Conservation (phyloP, 2,888 invertebrate species). For the Tillus elongatus region DNA sequence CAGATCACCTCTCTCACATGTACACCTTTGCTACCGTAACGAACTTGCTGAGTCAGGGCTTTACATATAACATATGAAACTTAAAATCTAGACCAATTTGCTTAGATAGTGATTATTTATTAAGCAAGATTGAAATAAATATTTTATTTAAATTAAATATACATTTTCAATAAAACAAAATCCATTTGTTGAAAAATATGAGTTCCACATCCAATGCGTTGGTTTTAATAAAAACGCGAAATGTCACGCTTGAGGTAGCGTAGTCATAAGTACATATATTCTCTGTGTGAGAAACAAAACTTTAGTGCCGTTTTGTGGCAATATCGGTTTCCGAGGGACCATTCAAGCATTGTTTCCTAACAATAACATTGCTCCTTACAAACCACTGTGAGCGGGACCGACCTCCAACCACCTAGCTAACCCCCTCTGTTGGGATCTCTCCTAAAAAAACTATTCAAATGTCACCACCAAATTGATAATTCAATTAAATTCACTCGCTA, state of each 20-base stretch:
- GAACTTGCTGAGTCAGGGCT: too few species aligned
- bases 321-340: constrained; percentile 37
- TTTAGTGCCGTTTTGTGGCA: constrained; percentile 40
- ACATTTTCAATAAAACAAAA: too few species aligned
- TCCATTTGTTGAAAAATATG: too few species aligned
- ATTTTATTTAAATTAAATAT: too few species aligned
- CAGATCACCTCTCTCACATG: too few species aligned
- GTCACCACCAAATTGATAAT: constrained; percentile 20
- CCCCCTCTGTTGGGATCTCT: too few species aligned
- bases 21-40: too few species aligned
- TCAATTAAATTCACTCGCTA: too few species aligned
- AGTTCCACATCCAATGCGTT: constrained; percentile 18
- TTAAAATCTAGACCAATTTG: too few species aligned
- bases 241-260: constrained; percentile 30
- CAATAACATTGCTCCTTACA: constrained; percentile 38
- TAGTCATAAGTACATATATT: constrained; percentile 35
- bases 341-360: constrained; percentile 38
- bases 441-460: constrained; percentile 22
- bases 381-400: constrained; percentile 23
- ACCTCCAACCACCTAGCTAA: constrained; percentile 16
- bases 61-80: too few species aligned
- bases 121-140: too few species aligned
- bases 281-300: constrained; percentile 38
- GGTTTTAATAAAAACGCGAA: constrained; percentile 22
- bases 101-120: too few species aligned